Evolutionary conservation across 2,888 invertebrate species (phyloP).

Genomic region (Buathra laborator): DNA sequence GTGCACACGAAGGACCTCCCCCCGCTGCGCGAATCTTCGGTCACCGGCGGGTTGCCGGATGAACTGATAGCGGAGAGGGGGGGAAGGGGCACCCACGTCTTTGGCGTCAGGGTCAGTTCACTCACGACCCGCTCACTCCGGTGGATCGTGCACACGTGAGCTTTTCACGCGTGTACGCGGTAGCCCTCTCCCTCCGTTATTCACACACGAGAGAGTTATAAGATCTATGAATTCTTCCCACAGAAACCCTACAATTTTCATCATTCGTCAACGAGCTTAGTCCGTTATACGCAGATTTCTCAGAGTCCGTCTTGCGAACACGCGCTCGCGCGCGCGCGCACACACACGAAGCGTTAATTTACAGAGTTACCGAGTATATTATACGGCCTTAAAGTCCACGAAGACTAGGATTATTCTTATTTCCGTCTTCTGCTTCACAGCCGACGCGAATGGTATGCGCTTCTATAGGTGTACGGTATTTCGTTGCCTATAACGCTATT

Average conservation of each 20-base stretch:
- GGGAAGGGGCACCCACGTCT: constrained; percentile 56
- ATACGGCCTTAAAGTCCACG: constrained; percentile 33
- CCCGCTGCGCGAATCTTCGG: constrained; percentile 54
- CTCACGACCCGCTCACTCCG: constrained; percentile 62
- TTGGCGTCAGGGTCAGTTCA: constrained; percentile 61
- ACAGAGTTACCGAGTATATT: constrained; percentile 24
- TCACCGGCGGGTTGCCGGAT: constrained; percentile 40
- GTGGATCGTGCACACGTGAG: constrained; percentile 55
- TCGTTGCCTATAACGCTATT: constrained; percentile 44
- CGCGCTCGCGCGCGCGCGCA: background rate
- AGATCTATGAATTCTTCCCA: constrained; percentile 58
- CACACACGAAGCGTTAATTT: constrained; percentile 53
- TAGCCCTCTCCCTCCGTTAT: constrained; percentile 29
- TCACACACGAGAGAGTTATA: constrained; percentile 2
- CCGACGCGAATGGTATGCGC: constrained; percentile 31
- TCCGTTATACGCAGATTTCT: constrained; percentile 64
- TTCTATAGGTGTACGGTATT: constrained; percentile 39
- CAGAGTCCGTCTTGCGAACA: constrained; percentile 38
- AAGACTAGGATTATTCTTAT: constrained; percentile 27
- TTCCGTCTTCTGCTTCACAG: constrained; percentile 41
- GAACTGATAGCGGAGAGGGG: background rate
- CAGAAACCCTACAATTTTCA: constrained; percentile 61
- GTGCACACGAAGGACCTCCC: constrained; percentile 41
- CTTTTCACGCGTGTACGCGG: constrained; percentile 53
- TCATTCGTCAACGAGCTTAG: constrained; percentile 62